A percentile compares a stretch with the other conserved stretches of the same genome.
Evolutionary conservation across 1,140 invertebrate species (phyloP).

Genomic region (Drosophila chauvacae): DNA sequence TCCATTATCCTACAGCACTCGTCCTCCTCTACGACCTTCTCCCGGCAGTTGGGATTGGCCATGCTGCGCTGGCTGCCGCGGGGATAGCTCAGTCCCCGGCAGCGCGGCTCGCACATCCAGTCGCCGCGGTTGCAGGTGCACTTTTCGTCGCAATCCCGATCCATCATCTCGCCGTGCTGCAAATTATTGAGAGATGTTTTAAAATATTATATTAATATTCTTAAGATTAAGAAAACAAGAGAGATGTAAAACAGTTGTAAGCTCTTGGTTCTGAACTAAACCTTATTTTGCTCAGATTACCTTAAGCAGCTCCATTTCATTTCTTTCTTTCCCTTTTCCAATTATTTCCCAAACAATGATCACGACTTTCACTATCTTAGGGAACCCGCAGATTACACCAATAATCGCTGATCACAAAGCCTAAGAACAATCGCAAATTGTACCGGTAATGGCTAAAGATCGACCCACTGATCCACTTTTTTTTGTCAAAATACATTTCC

Average conservation of each 20-base stretch:
- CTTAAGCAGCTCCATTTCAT: background rate
- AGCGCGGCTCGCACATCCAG: conserved; percentile 89
- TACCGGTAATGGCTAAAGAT: conserved; percentile 56
- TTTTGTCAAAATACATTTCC: conserved; percentile 47
- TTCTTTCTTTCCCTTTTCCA: conserved; percentile 9
- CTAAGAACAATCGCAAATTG: conserved; percentile 32
- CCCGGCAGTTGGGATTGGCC: conserved; percentile 90
- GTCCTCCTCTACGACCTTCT: conserved; percentile 88
- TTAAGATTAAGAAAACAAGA: background rate
- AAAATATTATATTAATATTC: background rate
- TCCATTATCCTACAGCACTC: conserved; percentile 91
- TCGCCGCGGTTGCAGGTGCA: conserved; percentile 88
- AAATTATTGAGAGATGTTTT: conserved; percentile 3
- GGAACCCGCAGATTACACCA: conserved; percentile 24
- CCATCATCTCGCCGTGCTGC: conserved; percentile 88
- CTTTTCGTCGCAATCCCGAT: conserved; percentile 89
- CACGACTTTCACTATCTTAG: conserved; percentile 32
- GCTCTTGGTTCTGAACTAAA: background rate
- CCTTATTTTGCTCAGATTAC: background rate
- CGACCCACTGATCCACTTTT: conserved; percentile 44
- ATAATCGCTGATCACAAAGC: conserved; percentile 23
- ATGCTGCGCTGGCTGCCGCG: conserved; percentile 86
- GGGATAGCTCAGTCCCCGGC: conserved; percentile 87
- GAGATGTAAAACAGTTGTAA: background rate
- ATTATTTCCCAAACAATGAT: background rate